Percentiles rank a stretch among this genome's conserved stretches.
phyloP scores from a whole-genome alignment of 2,888 invertebrate species.

The Kuschelorhynchus macadamiae region DNA sequence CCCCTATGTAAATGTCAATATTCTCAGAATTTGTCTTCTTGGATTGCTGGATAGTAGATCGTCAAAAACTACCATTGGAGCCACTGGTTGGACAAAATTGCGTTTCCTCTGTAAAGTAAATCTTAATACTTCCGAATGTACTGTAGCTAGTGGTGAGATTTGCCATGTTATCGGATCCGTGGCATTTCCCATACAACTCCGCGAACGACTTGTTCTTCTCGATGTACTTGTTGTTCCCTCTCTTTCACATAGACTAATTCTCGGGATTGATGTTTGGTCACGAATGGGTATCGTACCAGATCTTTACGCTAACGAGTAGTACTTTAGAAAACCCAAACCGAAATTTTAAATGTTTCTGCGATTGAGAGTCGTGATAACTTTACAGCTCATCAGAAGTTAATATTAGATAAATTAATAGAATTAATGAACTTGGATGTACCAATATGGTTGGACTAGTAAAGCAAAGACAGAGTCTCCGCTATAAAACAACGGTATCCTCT shows the following conservation, averaged over 20 bases:
- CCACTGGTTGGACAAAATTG: background rate
- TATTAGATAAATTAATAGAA: background rate
- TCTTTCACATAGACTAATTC: background rate
- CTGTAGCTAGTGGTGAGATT: background rate
- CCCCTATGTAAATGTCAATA: background rate
- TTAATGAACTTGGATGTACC: constrained; percentile 32
- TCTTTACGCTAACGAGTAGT: background rate
- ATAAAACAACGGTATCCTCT: constrained; percentile 51
- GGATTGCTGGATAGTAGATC: background rate
- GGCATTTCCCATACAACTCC: background rate
- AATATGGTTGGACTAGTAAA: constrained; percentile 37
- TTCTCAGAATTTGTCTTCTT: background rate
- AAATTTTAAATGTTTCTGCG: background rate
- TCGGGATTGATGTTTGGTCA: background rate
- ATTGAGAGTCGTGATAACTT: background rate
- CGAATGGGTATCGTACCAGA: constrained; percentile 6
- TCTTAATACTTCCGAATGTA: background rate
- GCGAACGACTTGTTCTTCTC: background rate
- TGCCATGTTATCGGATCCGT: background rate
- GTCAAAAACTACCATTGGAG: background rate
- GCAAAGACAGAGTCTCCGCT: constrained; percentile 31
- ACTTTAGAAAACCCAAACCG: background rate
- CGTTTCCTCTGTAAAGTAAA: background rate
- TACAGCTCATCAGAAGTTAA: background rate
- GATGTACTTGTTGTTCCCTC: background rate